Conservation (phyloP, 1,140 invertebrate genomes). For the Mactra quadrangularis region DNA sequence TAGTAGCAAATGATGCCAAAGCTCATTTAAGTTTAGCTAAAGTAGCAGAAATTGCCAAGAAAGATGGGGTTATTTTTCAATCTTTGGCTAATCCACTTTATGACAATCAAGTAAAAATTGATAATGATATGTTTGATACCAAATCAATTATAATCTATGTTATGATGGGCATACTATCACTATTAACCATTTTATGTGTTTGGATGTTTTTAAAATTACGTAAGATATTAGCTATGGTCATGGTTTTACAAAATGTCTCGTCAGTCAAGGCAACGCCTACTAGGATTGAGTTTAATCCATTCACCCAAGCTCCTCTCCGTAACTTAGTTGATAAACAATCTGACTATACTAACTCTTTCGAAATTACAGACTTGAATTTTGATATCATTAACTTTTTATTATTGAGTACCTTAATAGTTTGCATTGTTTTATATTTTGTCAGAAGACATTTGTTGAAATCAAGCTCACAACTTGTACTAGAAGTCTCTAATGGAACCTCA, state of each 20-base stretch:
- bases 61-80: slow-evolving; percentile 29
- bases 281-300: no score
- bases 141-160: not conserved
- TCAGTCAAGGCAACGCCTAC: slow-evolving; percentile 1
- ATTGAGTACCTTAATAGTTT: not conserved
- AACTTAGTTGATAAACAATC: slow-evolving; percentile 14
- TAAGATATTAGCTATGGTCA: not conserved
- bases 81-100: slow-evolving; percentile 18
- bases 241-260: not conserved
- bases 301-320: no score
- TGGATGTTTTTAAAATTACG: not conserved
- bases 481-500: no score
- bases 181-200: not conserved
- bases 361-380: not conserved
- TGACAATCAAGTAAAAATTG: not conserved
- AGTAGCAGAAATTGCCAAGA: slow-evolving; percentile 33
- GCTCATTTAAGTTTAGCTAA: slow-evolving; percentile 23
- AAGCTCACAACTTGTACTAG: no score
- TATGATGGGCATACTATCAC: not conserved
- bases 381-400: slow-evolving; percentile 32
- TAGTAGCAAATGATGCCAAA: slow-evolving; percentile 26
- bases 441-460: no score
- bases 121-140: not conserved
- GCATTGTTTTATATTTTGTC: no score
- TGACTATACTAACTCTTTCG: not conserved